Percentiles rank a stretch among this genome's conserved stretches.
phyloP scores from a whole-genome alignment of 2,797 vertebrate genomes.

The Phyllotis vaccarum region DNA sequence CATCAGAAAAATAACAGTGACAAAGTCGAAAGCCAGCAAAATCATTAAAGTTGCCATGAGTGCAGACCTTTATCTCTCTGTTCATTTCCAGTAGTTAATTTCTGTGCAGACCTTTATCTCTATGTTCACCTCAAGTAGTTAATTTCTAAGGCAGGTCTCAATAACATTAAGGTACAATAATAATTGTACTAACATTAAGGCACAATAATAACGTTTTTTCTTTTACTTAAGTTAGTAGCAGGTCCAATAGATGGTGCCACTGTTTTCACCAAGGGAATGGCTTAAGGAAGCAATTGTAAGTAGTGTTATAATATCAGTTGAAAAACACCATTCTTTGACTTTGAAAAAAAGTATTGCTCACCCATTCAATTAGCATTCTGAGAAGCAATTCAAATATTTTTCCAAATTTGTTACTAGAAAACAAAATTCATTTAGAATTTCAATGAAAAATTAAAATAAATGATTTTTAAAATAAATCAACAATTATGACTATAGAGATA shows the following conservation, averaged over 20 bases:
- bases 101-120: slow-evolving; percentile 35
- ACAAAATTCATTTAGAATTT: slow-evolving; percentile 34
- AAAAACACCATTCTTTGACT: neutral
- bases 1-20: neutral
- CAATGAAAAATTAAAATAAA: slow-evolving; percentile 39
- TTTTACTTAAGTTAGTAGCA: neutral
- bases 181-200: neutral
- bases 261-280: no score
- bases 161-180: no score
- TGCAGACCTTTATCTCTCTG: neutral
- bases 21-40: neutral
- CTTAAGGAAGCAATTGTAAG: neutral
- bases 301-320: neutral
- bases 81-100: slow-evolving; percentile 8
- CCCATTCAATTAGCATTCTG: neutral
- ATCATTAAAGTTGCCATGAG: fast-evolving
- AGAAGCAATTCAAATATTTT: slow-evolving; percentile 11
- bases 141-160: slow-evolving; percentile 53
- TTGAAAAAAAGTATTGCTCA: neutral
- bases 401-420: neutral
- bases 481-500: neutral
- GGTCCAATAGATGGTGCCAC: neutral
- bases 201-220: neutral
- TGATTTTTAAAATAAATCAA: slow-evolving; percentile 36
- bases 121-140: neutral